These are phyloP conservation scores for Metalampra italica DNA, from an alignment of 2,888 invertebrate species.

Conservation along the genomic window DNA sequence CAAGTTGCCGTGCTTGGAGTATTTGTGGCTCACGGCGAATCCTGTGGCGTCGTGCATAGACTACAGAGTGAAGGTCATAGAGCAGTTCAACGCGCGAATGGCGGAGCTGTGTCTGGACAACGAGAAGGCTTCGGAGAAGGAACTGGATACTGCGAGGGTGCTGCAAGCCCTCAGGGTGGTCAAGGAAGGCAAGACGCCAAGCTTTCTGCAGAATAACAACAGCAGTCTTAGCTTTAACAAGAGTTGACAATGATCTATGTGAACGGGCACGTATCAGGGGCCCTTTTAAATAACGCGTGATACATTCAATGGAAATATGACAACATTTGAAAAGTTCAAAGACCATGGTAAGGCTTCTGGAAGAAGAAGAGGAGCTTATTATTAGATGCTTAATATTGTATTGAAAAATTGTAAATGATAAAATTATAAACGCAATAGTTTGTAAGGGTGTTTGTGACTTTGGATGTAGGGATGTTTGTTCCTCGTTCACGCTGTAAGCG, in stretches of 20 bases:
- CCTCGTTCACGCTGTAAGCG: no score
- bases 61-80: slow-evolving; percentile 93
- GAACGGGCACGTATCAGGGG: no score
- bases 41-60: slow-evolving; percentile 91
- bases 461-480: no score
- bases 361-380: no score
- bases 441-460: no score
- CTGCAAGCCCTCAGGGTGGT: slow-evolving; percentile 91
- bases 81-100: slow-evolving; percentile 91
- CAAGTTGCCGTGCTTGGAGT: slow-evolving; percentile 90
- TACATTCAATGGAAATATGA: no score
- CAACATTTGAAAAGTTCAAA: no score
- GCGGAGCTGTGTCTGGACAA: slow-evolving; percentile 92
- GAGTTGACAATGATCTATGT: slow-evolving; percentile 49
- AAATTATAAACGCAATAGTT: no score
- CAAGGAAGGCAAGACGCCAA: slow-evolving; percentile 82
- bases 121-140: slow-evolving; percentile 90
- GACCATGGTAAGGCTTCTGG: no score
- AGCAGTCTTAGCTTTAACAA: slow-evolving; percentile 65
- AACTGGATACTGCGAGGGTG: slow-evolving; percentile 94
- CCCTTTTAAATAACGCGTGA: no score
- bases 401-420: no score
- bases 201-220: slow-evolving; percentile 72
- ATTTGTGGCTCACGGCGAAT: slow-evolving; percentile 92
- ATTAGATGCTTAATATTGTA: no score